These are phyloP conservation scores for Pachypsylla venusta DNA, from an alignment of 1,140 invertebrate species.

Conservation along the genomic window DNA sequence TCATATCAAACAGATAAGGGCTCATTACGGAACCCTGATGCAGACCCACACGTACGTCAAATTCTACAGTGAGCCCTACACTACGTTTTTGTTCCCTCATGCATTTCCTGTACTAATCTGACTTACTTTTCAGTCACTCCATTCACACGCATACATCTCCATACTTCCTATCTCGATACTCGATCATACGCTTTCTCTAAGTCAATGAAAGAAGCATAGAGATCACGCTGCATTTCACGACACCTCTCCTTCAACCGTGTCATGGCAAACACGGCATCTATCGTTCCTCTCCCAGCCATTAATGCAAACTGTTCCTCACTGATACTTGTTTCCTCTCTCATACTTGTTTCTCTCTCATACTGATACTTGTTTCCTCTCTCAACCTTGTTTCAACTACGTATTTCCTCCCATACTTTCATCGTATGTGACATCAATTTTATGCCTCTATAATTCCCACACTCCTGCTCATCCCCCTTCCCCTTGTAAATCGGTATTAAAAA, in stretches of 20 bases:
- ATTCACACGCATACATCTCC: background rate
- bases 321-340: background rate
- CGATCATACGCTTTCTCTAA: constrained; percentile 9
- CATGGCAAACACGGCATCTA: background rate
- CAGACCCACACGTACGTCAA: background rate
- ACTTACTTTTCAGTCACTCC: background rate
- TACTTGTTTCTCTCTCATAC: too few species aligned
- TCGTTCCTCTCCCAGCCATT: background rate
- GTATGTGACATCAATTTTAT: constrained; percentile 12
- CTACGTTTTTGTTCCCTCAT: background rate
- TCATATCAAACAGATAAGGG: background rate
- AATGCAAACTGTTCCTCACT: background rate
- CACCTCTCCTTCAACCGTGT: background rate
- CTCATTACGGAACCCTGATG: background rate
- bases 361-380: too few species aligned
- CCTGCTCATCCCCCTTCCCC: constrained; percentile 10
- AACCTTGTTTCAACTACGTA: constrained; percentile 1
- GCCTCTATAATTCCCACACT: constrained; percentile 11
- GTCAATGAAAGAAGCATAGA: too few species aligned
- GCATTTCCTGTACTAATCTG: background rate
- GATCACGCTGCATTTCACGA: too few species aligned
- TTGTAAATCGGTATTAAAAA: constrained; percentile 12
- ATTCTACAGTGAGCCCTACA: background rate
- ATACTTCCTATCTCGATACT: constrained; percentile 6
- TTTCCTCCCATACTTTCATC: constrained; percentile 11